Percentiles rank a stretch among this genome's conserved stretches.
These are phyloP conservation scores for Helicoverpa armigera DNA, from an alignment of 1,140 invertebrate genomes.

Conservation along the genomic window DNA sequence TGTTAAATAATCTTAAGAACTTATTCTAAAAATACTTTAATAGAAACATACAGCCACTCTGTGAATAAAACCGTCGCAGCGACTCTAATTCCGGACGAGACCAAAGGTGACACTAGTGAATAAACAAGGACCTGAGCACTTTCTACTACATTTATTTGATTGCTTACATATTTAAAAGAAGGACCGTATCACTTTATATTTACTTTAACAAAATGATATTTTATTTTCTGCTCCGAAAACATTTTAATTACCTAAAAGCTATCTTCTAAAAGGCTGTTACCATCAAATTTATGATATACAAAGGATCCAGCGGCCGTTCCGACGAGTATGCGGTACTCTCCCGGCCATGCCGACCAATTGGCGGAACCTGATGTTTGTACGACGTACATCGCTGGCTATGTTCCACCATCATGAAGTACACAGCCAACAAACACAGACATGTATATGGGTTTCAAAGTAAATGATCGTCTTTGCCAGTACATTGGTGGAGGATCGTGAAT, in stretches of 20 bases:
- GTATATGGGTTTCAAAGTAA: conserved; percentile 1
- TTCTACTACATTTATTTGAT: background rate
- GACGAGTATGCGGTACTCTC: conserved; percentile 20
- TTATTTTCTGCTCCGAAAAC: conserved; percentile 42
- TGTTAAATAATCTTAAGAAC: too few relatives aligned
- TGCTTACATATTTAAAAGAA: background rate
- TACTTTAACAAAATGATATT: conserved; percentile 6
- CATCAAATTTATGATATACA: conserved; percentile 41
- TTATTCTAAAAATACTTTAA: too few relatives aligned
- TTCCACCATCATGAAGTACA: background rate
- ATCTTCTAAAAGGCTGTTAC: conserved; percentile 59
- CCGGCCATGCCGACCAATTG: background rate
- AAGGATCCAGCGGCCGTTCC: conserved; percentile 30
- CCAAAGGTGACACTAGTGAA: too few relatives aligned
- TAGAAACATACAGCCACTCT: too few relatives aligned
- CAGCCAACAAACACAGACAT: background rate
- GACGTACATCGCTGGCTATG: background rate
- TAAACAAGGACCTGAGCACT: too few relatives aligned
- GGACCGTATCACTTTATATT: too few relatives aligned
- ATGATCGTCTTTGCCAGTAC: background rate
- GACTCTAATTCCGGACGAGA: too few relatives aligned
- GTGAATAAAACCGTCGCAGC: too few relatives aligned
- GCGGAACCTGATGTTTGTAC: background rate
- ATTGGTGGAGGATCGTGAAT: background rate
- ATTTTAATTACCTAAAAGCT: conserved; percentile 65